Percentiles rank a stretch among this genome's conserved stretches.
These are phyloP conservation scores for Drosophila paracracens DNA, from an alignment of 2,888 invertebrate genomes.

Conservation along the genomic window DNA sequence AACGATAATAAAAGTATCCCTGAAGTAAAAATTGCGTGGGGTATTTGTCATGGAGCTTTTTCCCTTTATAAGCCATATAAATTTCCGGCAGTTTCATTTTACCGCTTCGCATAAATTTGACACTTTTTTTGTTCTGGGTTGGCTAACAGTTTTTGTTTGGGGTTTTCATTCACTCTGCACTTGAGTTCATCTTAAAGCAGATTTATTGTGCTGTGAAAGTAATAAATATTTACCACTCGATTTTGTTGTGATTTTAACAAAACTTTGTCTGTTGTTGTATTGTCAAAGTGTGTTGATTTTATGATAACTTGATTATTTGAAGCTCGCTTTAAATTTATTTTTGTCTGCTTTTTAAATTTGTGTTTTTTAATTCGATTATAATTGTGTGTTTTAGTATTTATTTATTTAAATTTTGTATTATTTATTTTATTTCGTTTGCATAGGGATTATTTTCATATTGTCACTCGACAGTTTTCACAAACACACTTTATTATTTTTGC, in stretches of 20 bases:
- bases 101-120: conserved; percentile 67
- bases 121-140: conserved; percentile 41
- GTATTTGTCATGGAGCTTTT: conserved; percentile 39
- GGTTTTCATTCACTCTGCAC: conserved; percentile 22
- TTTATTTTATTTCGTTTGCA: neutral
- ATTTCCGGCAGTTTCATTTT: conserved; percentile 72
- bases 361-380: neutral
- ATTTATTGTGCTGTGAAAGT: conserved; percentile 56
- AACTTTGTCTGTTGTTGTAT: neutral
- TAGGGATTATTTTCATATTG: conserved; percentile 15
- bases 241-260: conserved; percentile 8
- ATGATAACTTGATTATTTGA: neutral
- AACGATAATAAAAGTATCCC: conserved; percentile 60
- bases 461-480: conserved; percentile 14
- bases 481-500: conserved; percentile 1
- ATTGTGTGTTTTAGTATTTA: conserved; percentile 13
- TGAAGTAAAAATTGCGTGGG: conserved; percentile 46
- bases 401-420: neutral
- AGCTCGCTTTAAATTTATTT: neutral
- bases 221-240: conserved; percentile 69
- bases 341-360: neutral
- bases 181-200: conserved; percentile 56
- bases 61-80: conserved; percentile 69
- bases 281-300: neutral
- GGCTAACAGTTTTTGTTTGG: conserved; percentile 14